A percentile compares a stretch with the other conserved stretches of the same genome.
Evolutionary conservation across 2,113 vertebrate species (phyloP).

Genomic region (Myanophis thanlyinensis): DNA sequence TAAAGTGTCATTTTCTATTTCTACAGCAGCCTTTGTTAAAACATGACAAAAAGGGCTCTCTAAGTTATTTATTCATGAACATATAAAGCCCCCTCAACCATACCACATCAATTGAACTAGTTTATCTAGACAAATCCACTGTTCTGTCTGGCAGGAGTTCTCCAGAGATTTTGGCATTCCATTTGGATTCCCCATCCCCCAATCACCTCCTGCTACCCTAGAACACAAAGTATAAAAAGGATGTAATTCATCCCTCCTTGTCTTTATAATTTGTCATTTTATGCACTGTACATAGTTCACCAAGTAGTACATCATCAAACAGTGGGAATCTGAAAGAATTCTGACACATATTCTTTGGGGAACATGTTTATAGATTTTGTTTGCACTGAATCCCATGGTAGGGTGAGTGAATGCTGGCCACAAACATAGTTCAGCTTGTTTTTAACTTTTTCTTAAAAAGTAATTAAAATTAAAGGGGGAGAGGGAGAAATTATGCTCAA

Average conservation of each 20-base stretch:
- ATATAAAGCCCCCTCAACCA: background rate
- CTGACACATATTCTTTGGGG: background rate
- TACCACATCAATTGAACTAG: background rate
- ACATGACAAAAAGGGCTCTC: background rate
- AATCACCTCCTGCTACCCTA: background rate
- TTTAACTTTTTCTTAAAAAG: background rate
- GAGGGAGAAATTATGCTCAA: background rate
- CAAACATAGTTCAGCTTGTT: background rate
- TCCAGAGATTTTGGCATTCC: background rate
- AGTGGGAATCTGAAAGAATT: background rate
- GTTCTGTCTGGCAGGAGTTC: background rate
- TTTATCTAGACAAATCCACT: background rate
- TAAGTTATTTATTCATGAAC: background rate
- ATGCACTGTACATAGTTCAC: background rate
- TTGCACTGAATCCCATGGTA: background rate
- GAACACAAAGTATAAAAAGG: background rate
- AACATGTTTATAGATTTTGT: background rate
- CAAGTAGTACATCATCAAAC: background rate
- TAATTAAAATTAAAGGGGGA: background rate
- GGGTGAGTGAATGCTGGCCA: background rate
- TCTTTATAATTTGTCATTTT: background rate
- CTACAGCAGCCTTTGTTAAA: background rate
- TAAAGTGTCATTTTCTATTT: conserved; percentile 3
- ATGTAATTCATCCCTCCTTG: background rate
- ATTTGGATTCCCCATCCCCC: background rate